phyloP scores from a whole-genome alignment of 1,140 invertebrate species.

The Aphelinus certus region DNA sequence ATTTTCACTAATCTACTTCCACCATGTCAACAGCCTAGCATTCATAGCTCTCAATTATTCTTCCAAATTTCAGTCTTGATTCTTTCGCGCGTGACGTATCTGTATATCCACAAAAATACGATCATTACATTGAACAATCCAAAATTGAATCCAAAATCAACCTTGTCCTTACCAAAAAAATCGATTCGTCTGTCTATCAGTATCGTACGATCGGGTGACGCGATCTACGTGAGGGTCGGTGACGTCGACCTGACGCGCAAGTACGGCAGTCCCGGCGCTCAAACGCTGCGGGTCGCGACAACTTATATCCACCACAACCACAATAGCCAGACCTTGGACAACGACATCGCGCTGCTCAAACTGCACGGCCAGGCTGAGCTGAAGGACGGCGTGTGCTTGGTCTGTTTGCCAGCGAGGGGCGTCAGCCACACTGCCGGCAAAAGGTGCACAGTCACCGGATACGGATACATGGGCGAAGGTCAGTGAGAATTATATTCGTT shows the following conservation, averaged over 20 bases:
- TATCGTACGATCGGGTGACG: constrained; percentile 89
- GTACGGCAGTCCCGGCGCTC: constrained; percentile 86
- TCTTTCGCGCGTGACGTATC: constrained; percentile 3
- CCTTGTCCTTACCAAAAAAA: no score
- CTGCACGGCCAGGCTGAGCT: constrained; percentile 90
- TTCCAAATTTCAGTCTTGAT: no score
- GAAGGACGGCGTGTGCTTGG: constrained; percentile 83
- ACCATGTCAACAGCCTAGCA: no score
- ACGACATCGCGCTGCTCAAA: constrained; percentile 94
- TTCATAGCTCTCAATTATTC: no score
- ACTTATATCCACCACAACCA: constrained; percentile 97
- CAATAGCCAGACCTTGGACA: constrained; percentile 94
- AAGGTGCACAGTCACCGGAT: constrained; percentile 91
- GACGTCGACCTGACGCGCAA: constrained; percentile 91
- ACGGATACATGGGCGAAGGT: constrained; percentile 95
- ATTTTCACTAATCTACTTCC: no score
- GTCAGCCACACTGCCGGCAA: constrained; percentile 87
- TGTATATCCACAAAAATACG: background rate
- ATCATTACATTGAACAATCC: no score
- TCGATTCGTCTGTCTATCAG: constrained; percentile 65
- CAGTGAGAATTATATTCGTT: constrained; percentile 45
- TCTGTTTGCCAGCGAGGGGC: constrained; percentile 88
- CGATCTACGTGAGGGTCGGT: constrained; percentile 90
- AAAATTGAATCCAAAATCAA: no score
- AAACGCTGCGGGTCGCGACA: constrained; percentile 87